Percentiles rank a stretch among this genome's conserved stretches.
Evolutionary conservation across 2,888 invertebrate genomes (phyloP).

Genomic region (Auanema sp.): DNA sequence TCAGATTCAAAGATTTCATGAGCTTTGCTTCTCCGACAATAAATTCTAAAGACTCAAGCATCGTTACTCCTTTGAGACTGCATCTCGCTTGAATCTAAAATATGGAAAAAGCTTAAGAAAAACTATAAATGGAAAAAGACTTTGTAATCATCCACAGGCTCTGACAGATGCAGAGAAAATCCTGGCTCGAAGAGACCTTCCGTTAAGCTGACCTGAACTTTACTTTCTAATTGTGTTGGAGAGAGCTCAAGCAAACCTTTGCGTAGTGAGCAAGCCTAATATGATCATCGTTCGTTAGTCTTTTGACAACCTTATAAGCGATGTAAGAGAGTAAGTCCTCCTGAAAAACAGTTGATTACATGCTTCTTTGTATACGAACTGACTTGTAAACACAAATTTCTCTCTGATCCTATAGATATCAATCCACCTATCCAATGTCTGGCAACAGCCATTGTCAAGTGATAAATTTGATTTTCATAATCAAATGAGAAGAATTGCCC

Average conservation of each 20-base stretch:
- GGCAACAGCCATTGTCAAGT: constrained; percentile 28
- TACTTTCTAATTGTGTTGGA: not conserved
- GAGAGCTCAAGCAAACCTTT: constrained; percentile 18
- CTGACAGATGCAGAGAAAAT: constrained; percentile 26
- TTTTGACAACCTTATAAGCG: constrained; percentile 31
- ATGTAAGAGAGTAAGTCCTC: constrained; percentile 35
- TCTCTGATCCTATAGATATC: constrained; percentile 25
- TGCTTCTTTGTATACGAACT: constrained; percentile 4
- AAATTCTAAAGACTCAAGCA: constrained; percentile 33
- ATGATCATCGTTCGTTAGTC: constrained; percentile 41
- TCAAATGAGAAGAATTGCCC: constrained; percentile 29
- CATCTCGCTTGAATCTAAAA: constrained; percentile 30
- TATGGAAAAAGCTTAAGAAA: not conserved
- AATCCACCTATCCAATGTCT: constrained; percentile 43
- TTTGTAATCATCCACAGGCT: constrained; percentile 30
- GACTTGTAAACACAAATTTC: constrained; percentile 34
- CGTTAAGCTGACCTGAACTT: constrained; percentile 25
- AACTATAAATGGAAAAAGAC: constrained; percentile 3
- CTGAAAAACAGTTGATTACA: constrained; percentile 11
- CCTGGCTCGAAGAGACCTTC: constrained; percentile 30
- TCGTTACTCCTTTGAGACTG: constrained; percentile 34
- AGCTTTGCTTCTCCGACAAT: constrained; percentile 33
- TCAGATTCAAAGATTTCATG: constrained; percentile 30
- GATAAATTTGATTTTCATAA: constrained; percentile 32
- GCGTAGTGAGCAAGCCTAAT: constrained; percentile 28